Base-by-base conservation (phyloP, 2,888 invertebrate genomes). In the Phania funesta region DNA sequence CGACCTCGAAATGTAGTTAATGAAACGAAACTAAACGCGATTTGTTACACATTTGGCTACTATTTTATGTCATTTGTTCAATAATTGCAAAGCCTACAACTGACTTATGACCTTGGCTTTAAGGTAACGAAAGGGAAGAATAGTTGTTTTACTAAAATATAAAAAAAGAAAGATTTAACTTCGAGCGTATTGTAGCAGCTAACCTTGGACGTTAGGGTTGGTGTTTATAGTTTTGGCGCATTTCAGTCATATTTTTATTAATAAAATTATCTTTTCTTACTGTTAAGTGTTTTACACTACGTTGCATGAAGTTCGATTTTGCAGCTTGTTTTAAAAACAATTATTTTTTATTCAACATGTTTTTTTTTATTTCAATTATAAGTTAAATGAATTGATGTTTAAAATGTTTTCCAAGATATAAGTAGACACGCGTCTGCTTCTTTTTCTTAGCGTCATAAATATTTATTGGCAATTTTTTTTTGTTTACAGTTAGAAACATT, bases 21-120 rank as follows among this genome's bases (percentile, higher is more conserved):
- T 70, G 75, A 50, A 67, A 76, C 58, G 41, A 67, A 67, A 77
- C 54, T 73, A 56, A 81, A 77, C 46, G 18, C 64, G 58, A 74
- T 78, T 82, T 82, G 74, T 52, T 78, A 77, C 65, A 78, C 74
- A 70, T 82, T 64, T 58, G 58, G 76, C 81, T 81, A 77, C 81
- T 62, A 60, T 78, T 65, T 73, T 38, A 44, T 68, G 26, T 54
- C n/a, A 38, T 62, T 58, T 52, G 8, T 29, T 64, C 6, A 38
- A 22, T 11, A 65, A 24, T 38, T 52, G 32, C 35, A 24, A 18
- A 46, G 44, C 8, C 6, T 54, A 20, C 13, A 41, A 52, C 41
- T 78, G 70, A 82, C 74, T 78, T 64, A 44, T 65, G 38, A 24
- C 77, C 77, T 82, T 77, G 60, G n/a, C 60, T 18, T 67, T 32